Evolutionary conservation across 1,140 invertebrate species (phyloP), one percentile per base, ranked within the genome.

Genomic region (Leptinotarsa lineolata): DNA sequence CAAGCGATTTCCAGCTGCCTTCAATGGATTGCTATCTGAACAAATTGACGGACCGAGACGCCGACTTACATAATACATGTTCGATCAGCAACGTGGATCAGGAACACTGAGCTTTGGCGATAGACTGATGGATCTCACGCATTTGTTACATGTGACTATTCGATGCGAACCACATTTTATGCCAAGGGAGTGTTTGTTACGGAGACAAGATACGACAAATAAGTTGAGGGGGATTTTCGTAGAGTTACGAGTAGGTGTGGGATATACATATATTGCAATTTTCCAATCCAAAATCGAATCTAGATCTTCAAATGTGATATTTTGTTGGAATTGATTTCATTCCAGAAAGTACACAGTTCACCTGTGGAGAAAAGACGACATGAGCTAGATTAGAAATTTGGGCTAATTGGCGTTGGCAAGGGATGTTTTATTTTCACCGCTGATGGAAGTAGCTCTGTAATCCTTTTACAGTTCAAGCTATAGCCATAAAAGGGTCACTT

Each of bases 401-500:
- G 44, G 24, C 39, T 74, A 8, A 44, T 11, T 45, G n/a, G 21
- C 13, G n/a, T 11, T 20, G 70, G 66, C 20, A 2, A 72, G 16
- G 46, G 45, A 45, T 65, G 45, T 30, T 76, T 76, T 65, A 24
- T 76, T 58, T 76, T 68, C 45, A 75, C 75, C 46, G 60, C 70
- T 44, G 73, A 77, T 70, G 76, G 72, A 64, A 48, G 24, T 45
- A 70, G 76, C 16, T 75, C 22, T 24, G 45, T 21, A 15, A 74
- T 73, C 24, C 70, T 58, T 45, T 48, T 2, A 46, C 1, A 46
- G 45, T 46, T 46, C 6, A 58, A 8, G 73, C 73, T 45, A 66
- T 77, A 54, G 76, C 65, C 58, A 16, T 24, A 63, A 82, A 81
- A 75, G 82, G 81, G 16, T 45, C 78, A 44, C 44, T 76, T 61